A percentile compares a stretch with the other conserved stretches of the same genome.
Conservation (phyloP, 2,888 invertebrate genomes). For the Anagyrus pseudococci region DNA sequence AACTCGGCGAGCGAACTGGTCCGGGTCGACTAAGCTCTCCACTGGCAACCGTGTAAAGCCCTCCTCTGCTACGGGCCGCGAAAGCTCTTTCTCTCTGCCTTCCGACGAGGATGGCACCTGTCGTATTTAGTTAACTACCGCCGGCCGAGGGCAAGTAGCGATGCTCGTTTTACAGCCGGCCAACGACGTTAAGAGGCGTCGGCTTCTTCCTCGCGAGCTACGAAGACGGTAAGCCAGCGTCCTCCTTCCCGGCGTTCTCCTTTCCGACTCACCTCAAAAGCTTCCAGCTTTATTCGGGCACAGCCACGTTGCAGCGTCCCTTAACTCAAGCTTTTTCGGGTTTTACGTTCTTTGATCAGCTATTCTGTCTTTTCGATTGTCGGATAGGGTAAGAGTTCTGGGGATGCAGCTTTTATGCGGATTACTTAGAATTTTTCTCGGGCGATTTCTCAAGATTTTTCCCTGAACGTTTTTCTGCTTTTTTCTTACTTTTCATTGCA, state of each 20-base stretch:
- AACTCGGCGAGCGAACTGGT: conserved; percentile 26
- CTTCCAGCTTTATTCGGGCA: no score
- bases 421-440: conserved; percentile 33
- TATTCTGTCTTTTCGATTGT: conserved; percentile 43
- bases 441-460: conserved; percentile 33
- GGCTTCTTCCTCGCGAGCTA: no score
- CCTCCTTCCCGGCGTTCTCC: not conserved
- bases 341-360: conserved; percentile 48
- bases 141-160: conserved; percentile 14
- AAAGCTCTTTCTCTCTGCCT: conserved; percentile 9
- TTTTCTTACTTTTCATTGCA: not conserved
- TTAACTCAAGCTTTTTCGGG: conserved; percentile 21
- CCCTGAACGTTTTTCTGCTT: not conserved
- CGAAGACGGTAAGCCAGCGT: not conserved
- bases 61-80: not conserved
- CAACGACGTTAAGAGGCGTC: no score
- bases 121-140: conserved; percentile 39
- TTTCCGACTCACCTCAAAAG: no score
- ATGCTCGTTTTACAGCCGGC: conserved; percentile 8
- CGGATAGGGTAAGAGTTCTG: conserved; percentile 7
- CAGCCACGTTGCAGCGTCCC: not conserved
- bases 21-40: conserved; percentile 3
- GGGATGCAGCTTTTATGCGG: conserved; percentile 34
- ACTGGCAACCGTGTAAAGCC: not conserved
- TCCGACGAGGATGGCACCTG: conserved; percentile 10